Evolutionary conservation across 2,113 vertebrate species (phyloP), one percentile per base, ranked within the genome.

Genomic region (Antechinus stuartii): DNA sequence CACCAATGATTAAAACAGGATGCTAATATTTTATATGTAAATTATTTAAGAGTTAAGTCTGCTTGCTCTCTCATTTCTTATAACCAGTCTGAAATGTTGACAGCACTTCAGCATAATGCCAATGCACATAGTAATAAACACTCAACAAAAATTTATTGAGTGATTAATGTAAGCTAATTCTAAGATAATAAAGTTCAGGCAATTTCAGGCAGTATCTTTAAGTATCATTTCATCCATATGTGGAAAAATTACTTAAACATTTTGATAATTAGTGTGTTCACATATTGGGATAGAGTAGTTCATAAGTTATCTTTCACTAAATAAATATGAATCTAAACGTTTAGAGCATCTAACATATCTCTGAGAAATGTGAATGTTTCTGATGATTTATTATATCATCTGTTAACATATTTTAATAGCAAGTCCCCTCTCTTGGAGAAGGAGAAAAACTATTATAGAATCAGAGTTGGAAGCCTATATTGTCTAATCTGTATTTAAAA

Each of bases 1-100:
- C 27, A 26, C 92, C 49, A 91, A 90, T 26, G 92, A 53, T 56
- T 90, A 76, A 90, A 94, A 91, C 24, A 53, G 56, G 91, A 91
- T 94, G 42, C 94, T 57, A 54, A 0, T 55, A 57, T 94, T 91
- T 54, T 93, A 54, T 94, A 25, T 35, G 61, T 50, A 57, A 92
- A 50, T 89, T 76, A 54, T 68, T 91, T 42, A 47, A 92, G 47
- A 25, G 19, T n/a, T 2, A 1, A 19, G 4, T 49, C n/a, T 14
- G 35, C 7, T 90, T 0, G 84, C 68, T 54, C 61, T 96, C 94
- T 93, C 10, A 22, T 91, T 93, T 93, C 35, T 96, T 94, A 12
- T 53, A 90, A 50, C 53, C 53, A 93, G 27, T 90, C 49, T 24
- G 50, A 96, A 12, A 89, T 94, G 47, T 9, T 54, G 10, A 53